Evolutionary conservation across 2,888 invertebrate species (phyloP).

Genomic region (Ichneumon xanthorius): DNA sequence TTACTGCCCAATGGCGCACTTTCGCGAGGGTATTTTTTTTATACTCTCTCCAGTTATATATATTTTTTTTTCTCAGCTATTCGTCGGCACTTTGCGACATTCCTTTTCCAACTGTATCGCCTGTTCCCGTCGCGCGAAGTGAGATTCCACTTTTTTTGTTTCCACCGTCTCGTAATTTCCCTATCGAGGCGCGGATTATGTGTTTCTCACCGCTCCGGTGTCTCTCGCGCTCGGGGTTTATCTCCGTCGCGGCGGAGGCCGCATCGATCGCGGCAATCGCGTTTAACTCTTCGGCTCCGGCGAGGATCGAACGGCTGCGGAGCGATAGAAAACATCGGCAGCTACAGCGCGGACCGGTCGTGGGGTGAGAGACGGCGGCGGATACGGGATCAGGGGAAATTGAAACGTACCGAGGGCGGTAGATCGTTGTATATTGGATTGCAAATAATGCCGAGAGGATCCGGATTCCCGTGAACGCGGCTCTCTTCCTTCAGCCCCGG

Average conservation of each 20-base stretch:
- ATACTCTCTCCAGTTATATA: background rate
- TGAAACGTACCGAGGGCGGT: conserved; percentile 69
- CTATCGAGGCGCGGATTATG: background rate
- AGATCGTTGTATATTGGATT: conserved; percentile 71
- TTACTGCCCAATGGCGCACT: conserved; percentile 19
- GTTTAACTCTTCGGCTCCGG: conserved; percentile 25
- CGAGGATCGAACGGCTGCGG: conserved; percentile 29
- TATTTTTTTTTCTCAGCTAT: conserved; percentile 23
- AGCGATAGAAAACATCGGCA: conserved; percentile 51
- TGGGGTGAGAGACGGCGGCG: conserved; percentile 43
- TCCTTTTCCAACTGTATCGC: background rate
- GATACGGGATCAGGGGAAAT: conserved; percentile 66
- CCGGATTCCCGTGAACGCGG: conserved; percentile 46
- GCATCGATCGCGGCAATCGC: conserved; percentile 45
- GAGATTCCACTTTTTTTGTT: background rate
- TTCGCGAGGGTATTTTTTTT: conserved; percentile 7
- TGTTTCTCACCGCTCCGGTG: background rate
- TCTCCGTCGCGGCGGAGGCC: conserved; percentile 21
- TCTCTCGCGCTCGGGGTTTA: conserved; percentile 24
- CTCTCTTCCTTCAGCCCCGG: conserved; percentile 32
- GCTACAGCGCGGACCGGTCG: conserved; percentile 24
- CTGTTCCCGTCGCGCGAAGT: background rate
- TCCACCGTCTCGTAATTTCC: conserved; percentile 28
- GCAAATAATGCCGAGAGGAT: conserved; percentile 63
- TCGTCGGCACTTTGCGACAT: background rate